Evolutionary conservation across 2,113 vertebrate genomes (phyloP).

Genomic region (Bagarius yarrelli): DNA sequence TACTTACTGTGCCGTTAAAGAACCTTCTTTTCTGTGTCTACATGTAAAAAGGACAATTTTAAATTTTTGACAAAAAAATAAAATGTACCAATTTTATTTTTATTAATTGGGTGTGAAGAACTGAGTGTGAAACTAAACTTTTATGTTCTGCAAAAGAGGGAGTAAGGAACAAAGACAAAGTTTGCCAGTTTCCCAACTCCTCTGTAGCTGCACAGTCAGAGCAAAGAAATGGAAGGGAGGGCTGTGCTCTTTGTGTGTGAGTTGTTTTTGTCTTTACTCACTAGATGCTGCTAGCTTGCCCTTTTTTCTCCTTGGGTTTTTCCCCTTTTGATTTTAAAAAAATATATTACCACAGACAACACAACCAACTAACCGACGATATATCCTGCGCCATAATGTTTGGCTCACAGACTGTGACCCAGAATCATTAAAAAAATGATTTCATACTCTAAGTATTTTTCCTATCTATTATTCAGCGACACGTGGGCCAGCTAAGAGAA

Average conservation of each 20-base stretch:
- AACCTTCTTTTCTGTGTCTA: background rate
- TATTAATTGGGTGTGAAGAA: constrained; percentile 1
- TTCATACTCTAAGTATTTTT: constrained; percentile 9
- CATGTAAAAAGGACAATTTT: background rate
- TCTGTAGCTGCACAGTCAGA: constrained; percentile 40
- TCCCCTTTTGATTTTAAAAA: constrained; percentile 38
- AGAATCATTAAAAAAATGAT: constrained; percentile 21
- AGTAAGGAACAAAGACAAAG: constrained; percentile 38
- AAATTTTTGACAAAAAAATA: background rate
- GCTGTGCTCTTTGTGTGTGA: constrained; percentile 6
- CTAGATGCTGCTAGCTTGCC: constrained; percentile 75
- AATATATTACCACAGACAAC: constrained; percentile 42
- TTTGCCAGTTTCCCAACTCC: constrained; percentile 39
- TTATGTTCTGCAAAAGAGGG: constrained; percentile 37
- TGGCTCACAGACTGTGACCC: constrained; percentile 5
- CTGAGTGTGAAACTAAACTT: constrained; percentile 27
- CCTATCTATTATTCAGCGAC: constrained; percentile 20
- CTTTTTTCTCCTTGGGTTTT: constrained; percentile 57
- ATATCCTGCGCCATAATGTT: constrained; percentile 20
- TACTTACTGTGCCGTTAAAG: background rate
- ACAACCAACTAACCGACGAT: constrained; percentile 1
- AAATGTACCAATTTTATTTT: constrained; percentile 8
- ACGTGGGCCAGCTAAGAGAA: background rate
- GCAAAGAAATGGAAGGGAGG: constrained; percentile 35
- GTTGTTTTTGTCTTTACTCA: constrained; percentile 71